A percentile compares a stretch with the other conserved stretches of the same genome.
These are phyloP conservation scores for Neuroscelio doddi DNA, from an alignment of 2,888 invertebrate genomes.

Conservation along the genomic window DNA sequence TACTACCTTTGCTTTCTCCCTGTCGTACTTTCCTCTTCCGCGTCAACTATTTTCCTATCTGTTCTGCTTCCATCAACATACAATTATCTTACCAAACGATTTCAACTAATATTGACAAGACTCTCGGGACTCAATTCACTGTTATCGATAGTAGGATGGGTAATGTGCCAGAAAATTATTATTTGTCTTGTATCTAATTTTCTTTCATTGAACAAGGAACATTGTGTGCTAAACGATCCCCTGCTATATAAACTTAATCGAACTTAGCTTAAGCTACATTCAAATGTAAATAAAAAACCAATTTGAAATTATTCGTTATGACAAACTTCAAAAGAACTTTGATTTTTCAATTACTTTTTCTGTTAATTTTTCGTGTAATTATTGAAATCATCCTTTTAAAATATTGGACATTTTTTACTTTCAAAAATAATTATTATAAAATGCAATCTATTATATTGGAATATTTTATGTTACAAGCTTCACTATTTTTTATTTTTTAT, in stretches of 20 bases:
- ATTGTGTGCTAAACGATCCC: constrained; percentile 20
- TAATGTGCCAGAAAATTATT: constrained; percentile 36
- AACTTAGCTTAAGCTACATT: constrained; percentile 14
- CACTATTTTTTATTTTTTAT: no score
- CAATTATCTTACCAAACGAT: constrained; percentile 38
- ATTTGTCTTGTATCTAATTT: constrained; percentile 39
- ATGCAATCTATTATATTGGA: no score
- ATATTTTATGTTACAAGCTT: no score
- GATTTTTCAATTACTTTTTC: constrained; percentile 10
- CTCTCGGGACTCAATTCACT: constrained; percentile 29
- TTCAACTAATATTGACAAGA: constrained; percentile 40
- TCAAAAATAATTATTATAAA: no score
- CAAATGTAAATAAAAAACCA: constrained; percentile 6
- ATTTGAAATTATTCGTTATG: constrained; percentile 9
- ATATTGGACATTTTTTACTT: no score
- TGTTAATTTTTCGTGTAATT: no score
- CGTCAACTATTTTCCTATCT: constrained; percentile 29
- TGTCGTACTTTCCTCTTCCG: not conserved
- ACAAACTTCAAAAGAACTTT: constrained; percentile 4
- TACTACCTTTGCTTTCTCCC: not conserved
- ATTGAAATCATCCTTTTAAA: no score
- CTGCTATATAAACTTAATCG: constrained; percentile 9
- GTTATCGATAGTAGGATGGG: constrained; percentile 25
- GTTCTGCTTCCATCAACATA: constrained; percentile 31
- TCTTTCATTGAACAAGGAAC: constrained; percentile 12